Base-by-base conservation (phyloP, 1,140 invertebrate species). In the Panagrolaimus sp. region DNA sequence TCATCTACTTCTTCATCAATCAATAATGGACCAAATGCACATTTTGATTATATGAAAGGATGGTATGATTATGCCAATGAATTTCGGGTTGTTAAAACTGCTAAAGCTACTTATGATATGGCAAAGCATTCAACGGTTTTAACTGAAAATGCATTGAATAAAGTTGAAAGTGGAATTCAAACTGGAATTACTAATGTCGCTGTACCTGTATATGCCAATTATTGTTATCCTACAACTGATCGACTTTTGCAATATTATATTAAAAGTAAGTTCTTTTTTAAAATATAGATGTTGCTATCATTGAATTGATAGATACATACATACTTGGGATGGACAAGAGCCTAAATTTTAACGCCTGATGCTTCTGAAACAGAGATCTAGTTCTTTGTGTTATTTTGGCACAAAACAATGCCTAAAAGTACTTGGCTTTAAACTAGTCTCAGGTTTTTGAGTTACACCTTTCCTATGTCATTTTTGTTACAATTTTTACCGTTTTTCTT, bases 41-140 rank as follows among this genome's bases (percentile, higher is more conserved):
- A 58, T 26, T 58, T 58, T 14, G 52, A 58, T 28, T 58, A 58
- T 28, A 26, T 58, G 21, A 58, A 58, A 28, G 8, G 7, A 2
- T 58, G 52, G 52, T 58, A 58, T 14, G 17, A 58, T 28, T 58
- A 58, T 58, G 15, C 17, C 14, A 58, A 58, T 26, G 52, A 58
- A 8, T 58, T 26, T 28, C 15, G 21, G 0, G 28, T 58, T 21
- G 52, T 58, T 28, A 58, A 58, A 14, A 58, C 52, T n/a, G 52
- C 52, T 28, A 58, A 58, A 17, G 52, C 52, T 28, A n/a, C 14
- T 28, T 58, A 58, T 21, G 52, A 58, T 58, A 10, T 10, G 1
- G 52, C 52, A 6, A 58, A 58, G 52, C 12, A 58, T 28, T n/a
- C 52, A 6, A 26, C 21, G 10, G 10, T 28, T 28, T n/a, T 58